A percentile compares a stretch with the other conserved stretches of the same genome.
These are phyloP conservation scores for Amblyornis subalaris DNA, from an alignment of 2,113 vertebrate species.

Conservation along the genomic window DNA sequence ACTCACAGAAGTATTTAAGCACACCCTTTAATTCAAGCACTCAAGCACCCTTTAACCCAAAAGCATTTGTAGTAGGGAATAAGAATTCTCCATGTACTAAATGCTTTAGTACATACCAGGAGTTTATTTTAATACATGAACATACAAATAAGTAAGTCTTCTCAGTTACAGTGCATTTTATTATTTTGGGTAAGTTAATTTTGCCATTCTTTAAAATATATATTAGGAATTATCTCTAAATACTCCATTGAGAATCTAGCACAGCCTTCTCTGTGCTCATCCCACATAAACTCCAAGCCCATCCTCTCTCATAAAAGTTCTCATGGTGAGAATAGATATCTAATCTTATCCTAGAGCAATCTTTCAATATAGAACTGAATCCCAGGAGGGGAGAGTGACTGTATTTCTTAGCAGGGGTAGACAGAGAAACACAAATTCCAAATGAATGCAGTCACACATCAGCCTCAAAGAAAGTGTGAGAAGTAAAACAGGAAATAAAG, in stretches of 20 bases:
- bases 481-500: neutral
- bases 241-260: neutral
- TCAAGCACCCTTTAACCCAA: neutral
- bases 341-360: neutral
- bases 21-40: neutral
- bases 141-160: neutral
- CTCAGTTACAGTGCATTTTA: neutral
- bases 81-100: neutral
- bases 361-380: neutral
- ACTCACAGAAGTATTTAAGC: neutral
- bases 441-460: neutral
- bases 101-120: neutral
- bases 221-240: neutral
- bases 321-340: neutral
- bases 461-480: neutral
- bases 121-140: neutral
- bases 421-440: neutral
- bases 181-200: neutral
- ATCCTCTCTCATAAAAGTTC: neutral
- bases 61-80: neutral
- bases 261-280: neutral
- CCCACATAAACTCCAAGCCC: neutral
- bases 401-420: neutral
- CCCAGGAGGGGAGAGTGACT: neutral
- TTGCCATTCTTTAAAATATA: neutral